Evolutionary conservation across 2,888 invertebrate species (phyloP).

Genomic region (Galerucella calmariensis): DNA sequence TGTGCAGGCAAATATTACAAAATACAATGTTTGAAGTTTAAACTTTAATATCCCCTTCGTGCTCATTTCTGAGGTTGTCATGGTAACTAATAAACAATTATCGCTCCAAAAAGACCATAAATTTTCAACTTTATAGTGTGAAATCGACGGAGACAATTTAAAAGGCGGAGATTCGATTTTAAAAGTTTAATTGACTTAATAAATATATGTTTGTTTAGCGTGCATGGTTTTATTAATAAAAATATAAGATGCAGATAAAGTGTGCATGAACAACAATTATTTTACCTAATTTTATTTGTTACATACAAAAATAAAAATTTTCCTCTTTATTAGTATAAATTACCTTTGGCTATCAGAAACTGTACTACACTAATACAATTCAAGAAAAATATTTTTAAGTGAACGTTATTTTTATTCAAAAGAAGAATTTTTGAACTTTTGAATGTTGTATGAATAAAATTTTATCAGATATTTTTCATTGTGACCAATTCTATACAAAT

Average conservation of each 20-base stretch:
- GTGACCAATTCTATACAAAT: too few relatives aligned
- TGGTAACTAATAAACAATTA: conserved; percentile 39
- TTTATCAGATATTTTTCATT: too few relatives aligned
- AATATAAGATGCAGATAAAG: not conserved
- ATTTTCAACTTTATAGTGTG: conserved; percentile 37
- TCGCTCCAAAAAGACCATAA: conserved; percentile 32
- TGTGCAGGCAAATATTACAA: conserved; percentile 24
- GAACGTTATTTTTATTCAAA: too few relatives aligned
- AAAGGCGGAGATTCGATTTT: conserved; percentile 28
- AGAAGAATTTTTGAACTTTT: too few relatives aligned
- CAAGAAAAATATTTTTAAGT: too few relatives aligned
- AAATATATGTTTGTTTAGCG: not conserved
- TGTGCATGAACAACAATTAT: not conserved
- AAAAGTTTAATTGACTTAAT: conserved; percentile 22
- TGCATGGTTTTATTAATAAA: not conserved
- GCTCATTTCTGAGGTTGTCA: conserved; percentile 30
- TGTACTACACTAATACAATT: too few relatives aligned
- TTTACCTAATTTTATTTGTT: too few relatives aligned
- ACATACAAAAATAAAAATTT: too few relatives aligned
- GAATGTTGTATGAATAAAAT: too few relatives aligned
- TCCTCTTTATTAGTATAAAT: too few relatives aligned
- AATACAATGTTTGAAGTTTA: conserved; percentile 19
- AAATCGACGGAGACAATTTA: conserved; percentile 35
- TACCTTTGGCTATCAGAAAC: not conserved
- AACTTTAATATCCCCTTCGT: conserved; percentile 31